Percentiles rank a stretch among this genome's conserved stretches.
Conservation (phyloP, 2,797 vertebrate species). For the Gouania willdenowi region DNA sequence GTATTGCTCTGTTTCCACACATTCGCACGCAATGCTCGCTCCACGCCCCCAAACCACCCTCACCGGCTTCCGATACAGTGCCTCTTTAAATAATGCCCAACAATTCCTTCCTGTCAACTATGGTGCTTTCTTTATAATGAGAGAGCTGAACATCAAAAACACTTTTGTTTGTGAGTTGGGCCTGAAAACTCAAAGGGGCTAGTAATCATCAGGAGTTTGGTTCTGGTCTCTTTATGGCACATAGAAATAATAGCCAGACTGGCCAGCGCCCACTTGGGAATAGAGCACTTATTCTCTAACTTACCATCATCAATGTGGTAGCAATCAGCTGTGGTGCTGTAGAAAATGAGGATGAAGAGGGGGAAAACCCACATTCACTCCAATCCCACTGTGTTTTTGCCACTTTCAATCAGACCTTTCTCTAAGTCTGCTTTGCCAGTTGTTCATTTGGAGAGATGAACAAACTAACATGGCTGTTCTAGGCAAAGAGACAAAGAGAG, state of each 20-base stretch:
- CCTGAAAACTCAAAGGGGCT: conserved; percentile 28
- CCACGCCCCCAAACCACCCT: no score
- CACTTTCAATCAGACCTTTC: conserved; percentile 20
- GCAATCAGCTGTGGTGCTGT: conserved; percentile 69
- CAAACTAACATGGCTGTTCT: conserved; percentile 57
- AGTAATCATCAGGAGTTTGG: no score
- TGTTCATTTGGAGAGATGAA: conserved; percentile 55
- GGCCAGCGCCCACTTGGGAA: conserved; percentile 35
- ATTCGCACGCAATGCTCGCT: no score
- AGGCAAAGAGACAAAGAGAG: conserved; percentile 48
- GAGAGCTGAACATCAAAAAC: conserved; percentile 33
- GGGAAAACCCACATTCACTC: conserved; percentile 56
- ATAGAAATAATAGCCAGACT: conserved; percentile 41
- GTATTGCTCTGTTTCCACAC: no score
- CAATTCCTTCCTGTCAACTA: conserved; percentile 25
- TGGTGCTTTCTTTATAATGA: conserved; percentile 25
- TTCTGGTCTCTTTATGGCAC: no score
- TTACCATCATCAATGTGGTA: conserved; percentile 70
- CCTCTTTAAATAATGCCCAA: no score
- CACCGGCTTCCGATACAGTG: no score
- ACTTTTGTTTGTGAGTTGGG: conserved; percentile 3
- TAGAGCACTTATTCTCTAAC: conserved; percentile 38
- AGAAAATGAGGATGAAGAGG: conserved; percentile 44
- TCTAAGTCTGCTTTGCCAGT: conserved; percentile 31
- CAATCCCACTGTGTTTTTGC: conserved; percentile 28